A percentile compares a stretch with the other conserved stretches of the same genome.
Conservation (phyloP, 1,140 invertebrate genomes). For the Pseudomyrmex flavicornis region DNA sequence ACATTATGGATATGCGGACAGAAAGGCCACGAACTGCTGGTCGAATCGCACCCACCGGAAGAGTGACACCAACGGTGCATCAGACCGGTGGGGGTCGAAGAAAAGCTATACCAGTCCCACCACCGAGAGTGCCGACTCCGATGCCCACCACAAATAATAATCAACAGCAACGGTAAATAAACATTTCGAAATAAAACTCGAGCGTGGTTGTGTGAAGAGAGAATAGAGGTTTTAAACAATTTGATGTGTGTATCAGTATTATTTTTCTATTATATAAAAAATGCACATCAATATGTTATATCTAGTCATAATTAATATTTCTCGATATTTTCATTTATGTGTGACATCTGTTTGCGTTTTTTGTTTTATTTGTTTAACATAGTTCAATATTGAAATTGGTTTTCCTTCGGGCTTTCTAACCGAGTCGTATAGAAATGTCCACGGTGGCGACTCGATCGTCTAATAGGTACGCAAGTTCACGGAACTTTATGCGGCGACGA, state of each 20-base stretch:
- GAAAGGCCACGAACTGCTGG: slow-evolving; percentile 82
- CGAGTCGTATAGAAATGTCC: slow-evolving; percentile 1
- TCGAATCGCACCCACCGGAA: slow-evolving; percentile 81
- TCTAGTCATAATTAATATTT: too few relatives aligned
- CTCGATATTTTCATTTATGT: too few relatives aligned
- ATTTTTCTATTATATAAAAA: too few relatives aligned
- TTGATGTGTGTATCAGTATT: not conserved
- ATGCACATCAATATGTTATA: too few relatives aligned
- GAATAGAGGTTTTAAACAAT: not conserved
- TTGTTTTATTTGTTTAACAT: not conserved
- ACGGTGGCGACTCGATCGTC: slow-evolving; percentile 6
- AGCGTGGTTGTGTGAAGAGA: not conserved
- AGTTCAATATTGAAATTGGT: not conserved
- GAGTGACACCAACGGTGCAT: slow-evolving; percentile 81
- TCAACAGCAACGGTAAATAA: slow-evolving; percentile 80
- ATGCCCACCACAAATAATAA: slow-evolving; percentile 82
- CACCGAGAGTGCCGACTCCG: slow-evolving; percentile 83
- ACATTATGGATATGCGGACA: slow-evolving; percentile 80
- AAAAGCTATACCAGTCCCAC: slow-evolving; percentile 83
- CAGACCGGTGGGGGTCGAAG: slow-evolving; percentile 80
- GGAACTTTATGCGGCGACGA: slow-evolving; percentile 6
- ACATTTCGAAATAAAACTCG: slow-evolving; percentile 19
- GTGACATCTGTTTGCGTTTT: not conserved
- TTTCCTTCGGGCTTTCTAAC: not conserved
- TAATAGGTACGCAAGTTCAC: slow-evolving; percentile 11